Evolutionary conservation across 2,888 invertebrate species (phyloP).

Genomic region (Sthenelais limicola): DNA sequence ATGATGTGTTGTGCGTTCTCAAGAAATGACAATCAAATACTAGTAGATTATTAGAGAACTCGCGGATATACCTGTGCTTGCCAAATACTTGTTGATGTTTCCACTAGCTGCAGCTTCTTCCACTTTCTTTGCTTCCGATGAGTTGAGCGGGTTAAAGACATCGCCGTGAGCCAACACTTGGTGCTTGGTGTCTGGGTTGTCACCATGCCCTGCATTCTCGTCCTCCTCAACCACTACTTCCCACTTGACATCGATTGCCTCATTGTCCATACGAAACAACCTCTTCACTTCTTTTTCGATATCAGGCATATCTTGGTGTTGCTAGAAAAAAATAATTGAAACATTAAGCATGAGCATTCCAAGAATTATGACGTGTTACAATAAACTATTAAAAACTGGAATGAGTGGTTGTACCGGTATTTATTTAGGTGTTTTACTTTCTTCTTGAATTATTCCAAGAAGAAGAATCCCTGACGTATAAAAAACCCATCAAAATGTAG

Average conservation of each 20-base stretch:
- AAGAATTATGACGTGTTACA: too few relatives aligned
- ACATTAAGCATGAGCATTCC: too few relatives aligned
- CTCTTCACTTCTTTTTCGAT: slow-evolving; percentile 98
- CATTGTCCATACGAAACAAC: slow-evolving; percentile 89
- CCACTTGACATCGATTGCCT: slow-evolving; percentile 77
- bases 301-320: slow-evolving; percentile 95
- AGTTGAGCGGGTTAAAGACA: slow-evolving; percentile 31
- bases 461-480: too few relatives aligned
- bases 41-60: too few relatives aligned
- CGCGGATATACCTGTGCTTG: too few relatives aligned
- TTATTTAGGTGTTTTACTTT: not conserved
- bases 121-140: slow-evolving; percentile 33
- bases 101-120: slow-evolving; percentile 20
- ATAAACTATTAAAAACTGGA: too few relatives aligned
- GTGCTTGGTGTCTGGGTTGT: slow-evolving; percentile 4
- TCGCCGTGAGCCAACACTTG: slow-evolving; percentile 27
- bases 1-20: too few relatives aligned
- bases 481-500: too few relatives aligned
- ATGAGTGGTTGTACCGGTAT: too few relatives aligned
- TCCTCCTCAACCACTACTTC: slow-evolving; percentile 59
- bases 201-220: not conserved
- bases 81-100: slow-evolving; percentile 31
- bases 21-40: too few relatives aligned
- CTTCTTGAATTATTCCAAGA: too few relatives aligned
- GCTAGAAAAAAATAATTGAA: slow-evolving; percentile 40